phyloP scores from a whole-genome alignment of 2,888 invertebrate genomes.

The Polietes domitor region DNA sequence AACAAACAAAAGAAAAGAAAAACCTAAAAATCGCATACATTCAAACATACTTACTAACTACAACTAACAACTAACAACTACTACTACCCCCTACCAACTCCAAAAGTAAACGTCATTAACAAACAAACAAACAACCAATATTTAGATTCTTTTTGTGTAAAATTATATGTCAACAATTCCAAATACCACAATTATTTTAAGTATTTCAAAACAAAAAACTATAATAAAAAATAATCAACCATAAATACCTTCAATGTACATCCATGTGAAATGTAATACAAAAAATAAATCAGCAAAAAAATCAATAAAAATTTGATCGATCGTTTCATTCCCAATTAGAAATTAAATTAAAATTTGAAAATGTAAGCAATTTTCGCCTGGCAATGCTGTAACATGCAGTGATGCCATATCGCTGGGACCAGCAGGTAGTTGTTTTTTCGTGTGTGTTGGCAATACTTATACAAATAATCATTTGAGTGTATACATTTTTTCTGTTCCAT shows the following conservation, averaged over 20 bases:
- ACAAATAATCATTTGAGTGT: too few species aligned
- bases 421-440: too few species aligned
- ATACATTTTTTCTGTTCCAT: too few species aligned
- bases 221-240: conserved; percentile 58
- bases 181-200: conserved; percentile 58
- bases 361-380: neutral
- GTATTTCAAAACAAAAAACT: conserved; percentile 41
- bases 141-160: conserved; percentile 60
- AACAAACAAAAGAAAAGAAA: neutral
- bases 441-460: too few species aligned
- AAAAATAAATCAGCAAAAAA: conserved; percentile 32
- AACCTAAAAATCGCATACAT: neutral
- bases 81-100: conserved; percentile 27
- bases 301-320: conserved; percentile 17
- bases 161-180: conserved; percentile 58
- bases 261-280: conserved; percentile 65
- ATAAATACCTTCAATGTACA: conserved; percentile 67
- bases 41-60: conserved; percentile 10
- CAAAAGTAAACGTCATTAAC: conserved; percentile 21
- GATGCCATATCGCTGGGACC: too few species aligned
- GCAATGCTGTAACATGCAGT: neutral
- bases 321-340: too few species aligned
- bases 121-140: conserved; percentile 42
- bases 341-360: neutral
- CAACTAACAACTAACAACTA: neutral